These are phyloP conservation scores for Hiodon alosoides DNA, from an alignment of 2,113 vertebrate species.

Conservation along the genomic window DNA sequence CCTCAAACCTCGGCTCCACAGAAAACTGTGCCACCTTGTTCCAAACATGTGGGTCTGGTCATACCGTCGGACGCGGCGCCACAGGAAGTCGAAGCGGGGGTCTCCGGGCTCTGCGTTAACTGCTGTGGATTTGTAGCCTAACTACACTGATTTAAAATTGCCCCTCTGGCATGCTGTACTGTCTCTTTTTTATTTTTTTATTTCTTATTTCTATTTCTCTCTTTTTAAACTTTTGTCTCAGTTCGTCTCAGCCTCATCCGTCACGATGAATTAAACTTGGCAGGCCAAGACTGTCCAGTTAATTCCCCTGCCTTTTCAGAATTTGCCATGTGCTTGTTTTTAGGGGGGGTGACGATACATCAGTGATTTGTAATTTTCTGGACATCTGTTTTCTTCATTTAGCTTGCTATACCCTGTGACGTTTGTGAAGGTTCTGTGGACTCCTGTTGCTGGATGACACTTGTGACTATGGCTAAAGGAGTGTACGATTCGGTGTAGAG, in stretches of 20 bases:
- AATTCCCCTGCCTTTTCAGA: conserved; percentile 56
- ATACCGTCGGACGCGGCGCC: neutral
- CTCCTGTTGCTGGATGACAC: neutral
- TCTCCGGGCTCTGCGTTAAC: conserved; percentile 39
- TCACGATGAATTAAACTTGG: conserved; percentile 65
- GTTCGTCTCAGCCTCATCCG: conserved; percentile 48
- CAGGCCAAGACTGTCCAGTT: conserved; percentile 40
- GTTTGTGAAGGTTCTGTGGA: neutral
- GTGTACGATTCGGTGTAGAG: too few relatives aligned
- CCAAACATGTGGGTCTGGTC: too few relatives aligned
- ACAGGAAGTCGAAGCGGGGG: conserved; percentile 37
- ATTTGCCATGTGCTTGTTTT: conserved; percentile 36
- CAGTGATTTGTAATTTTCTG: conserved; percentile 53
- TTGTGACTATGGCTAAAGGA: too few relatives aligned
- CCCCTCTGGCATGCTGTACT: conserved; percentile 55
- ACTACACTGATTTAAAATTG: conserved; percentile 54
- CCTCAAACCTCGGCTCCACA: neutral
- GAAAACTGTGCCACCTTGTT: neutral
- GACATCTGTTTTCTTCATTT: conserved; percentile 58
- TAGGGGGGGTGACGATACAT: conserved; percentile 47
- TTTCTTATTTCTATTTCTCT: conserved; percentile 17
- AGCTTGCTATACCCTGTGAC: conserved; percentile 41
- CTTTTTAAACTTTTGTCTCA: conserved; percentile 10
- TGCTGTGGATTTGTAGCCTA: conserved; percentile 45
- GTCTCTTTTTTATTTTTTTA: conserved; percentile 41